Percentiles rank a stretch among this genome's conserved stretches.
Evolutionary conservation across 2,888 invertebrate genomes (phyloP).

Genomic region (Lasioglossum figueresi): DNA sequence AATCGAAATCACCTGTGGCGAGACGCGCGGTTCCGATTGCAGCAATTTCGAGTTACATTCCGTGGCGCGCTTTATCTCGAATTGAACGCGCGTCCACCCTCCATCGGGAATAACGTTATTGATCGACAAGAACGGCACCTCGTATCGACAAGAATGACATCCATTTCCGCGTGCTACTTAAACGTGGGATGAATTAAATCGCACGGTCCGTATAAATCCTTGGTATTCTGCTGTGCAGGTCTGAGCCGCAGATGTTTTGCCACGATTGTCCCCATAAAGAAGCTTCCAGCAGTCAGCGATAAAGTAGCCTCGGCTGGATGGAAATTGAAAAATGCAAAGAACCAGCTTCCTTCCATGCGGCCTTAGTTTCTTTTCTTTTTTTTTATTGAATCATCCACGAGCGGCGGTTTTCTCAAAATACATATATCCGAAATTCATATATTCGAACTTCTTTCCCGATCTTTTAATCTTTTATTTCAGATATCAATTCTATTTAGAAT

Average conservation of each 20-base stretch:
- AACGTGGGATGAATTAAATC: constrained; percentile 70
- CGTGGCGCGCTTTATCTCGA: constrained; percentile 25
- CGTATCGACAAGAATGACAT: constrained; percentile 65
- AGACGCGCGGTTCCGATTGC: constrained; percentile 17
- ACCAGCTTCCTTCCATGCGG: constrained; percentile 23
- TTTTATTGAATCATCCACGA: constrained; percentile 15
- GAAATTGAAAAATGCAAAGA: constrained; percentile 76
- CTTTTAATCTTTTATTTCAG: neutral
- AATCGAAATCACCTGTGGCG: constrained; percentile 12
- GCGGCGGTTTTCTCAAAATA: constrained; percentile 16
- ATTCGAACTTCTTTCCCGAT: neutral
- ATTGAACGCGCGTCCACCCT: constrained; percentile 50
- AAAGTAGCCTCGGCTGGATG: constrained; percentile 64
- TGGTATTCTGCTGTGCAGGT: constrained; percentile 46
- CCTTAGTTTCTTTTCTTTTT: constrained; percentile 16
- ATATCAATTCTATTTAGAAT: neutral
- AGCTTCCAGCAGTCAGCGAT: constrained; percentile 66
- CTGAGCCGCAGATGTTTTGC: constrained; percentile 76
- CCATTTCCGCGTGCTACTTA: constrained; percentile 67
- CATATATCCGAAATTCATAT: neutral
- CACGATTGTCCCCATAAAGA: constrained; percentile 76
- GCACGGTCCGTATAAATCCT: constrained; percentile 67
- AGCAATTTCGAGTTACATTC: constrained; percentile 19
- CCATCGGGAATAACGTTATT: constrained; percentile 63
- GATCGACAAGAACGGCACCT: constrained; percentile 60